A percentile compares a stretch with the other conserved stretches of the same genome.
Conservation (phyloP, 2,113 vertebrate species). For the Leucopsar rothschildi region DNA sequence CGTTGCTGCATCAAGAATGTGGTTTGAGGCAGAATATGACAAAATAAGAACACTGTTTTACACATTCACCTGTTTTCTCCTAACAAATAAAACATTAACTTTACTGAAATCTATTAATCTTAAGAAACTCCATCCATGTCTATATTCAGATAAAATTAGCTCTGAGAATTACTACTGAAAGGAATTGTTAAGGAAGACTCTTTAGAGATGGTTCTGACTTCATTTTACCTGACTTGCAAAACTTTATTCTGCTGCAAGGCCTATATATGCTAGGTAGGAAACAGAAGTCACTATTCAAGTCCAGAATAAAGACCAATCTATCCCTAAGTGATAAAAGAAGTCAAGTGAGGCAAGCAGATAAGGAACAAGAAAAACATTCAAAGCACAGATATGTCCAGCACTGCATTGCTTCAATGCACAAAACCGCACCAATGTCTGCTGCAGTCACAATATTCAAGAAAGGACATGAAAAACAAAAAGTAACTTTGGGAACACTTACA, state of each 20-base stretch:
- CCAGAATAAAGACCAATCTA: not conserved
- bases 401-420: not conserved
- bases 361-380: not conserved
- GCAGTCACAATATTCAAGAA: not conserved
- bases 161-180: not conserved
- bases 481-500: not conserved
- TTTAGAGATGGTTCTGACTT: not conserved
- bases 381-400: not conserved
- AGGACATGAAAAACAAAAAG: not conserved
- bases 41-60: not conserved
- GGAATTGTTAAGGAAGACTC: not conserved
- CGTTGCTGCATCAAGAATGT: not conserved
- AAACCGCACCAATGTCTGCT: not conserved
- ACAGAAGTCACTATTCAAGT: not conserved
- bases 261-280: not conserved
- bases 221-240: not conserved
- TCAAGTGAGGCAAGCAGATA: not conserved
- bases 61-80: not conserved
- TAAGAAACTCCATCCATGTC: not conserved
- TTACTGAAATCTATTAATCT: not conserved
- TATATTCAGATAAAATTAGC: not conserved
- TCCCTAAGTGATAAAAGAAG: not conserved
- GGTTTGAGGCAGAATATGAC: not conserved
- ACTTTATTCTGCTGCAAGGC: not conserved
- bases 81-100: not conserved